A percentile compares a stretch with the other conserved stretches of the same genome.
phyloP scores from a whole-genome alignment of 2,888 invertebrate species.

The Drosophila koepferae region DNA sequence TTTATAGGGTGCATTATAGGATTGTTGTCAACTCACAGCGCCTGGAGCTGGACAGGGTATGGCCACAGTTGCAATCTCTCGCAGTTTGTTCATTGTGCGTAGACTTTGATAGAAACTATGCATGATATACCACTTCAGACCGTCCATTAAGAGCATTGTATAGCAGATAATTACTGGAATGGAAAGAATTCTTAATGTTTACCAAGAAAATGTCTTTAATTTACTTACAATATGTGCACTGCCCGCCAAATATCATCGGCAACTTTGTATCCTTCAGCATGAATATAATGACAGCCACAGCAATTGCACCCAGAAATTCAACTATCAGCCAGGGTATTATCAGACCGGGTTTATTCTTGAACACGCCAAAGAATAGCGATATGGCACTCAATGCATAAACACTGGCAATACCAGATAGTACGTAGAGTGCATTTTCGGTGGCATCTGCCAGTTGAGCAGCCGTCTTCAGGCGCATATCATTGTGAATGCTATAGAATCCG shows the following conservation, averaged over 20 bases:
- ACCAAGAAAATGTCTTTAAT: too few relatives aligned
- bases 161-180: constrained; percentile 78
- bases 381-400: constrained; percentile 83
- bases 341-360: constrained; percentile 82
- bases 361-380: constrained; percentile 82
- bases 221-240: constrained; percentile 81
- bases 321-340: constrained; percentile 84
- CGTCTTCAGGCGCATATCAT: constrained; percentile 81
- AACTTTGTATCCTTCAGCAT: constrained; percentile 81
- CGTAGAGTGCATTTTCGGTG: constrained; percentile 81
- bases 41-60: constrained; percentile 85
- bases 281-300: constrained; percentile 69
- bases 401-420: constrained; percentile 72
- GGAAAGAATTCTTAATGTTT: background rate
- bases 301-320: constrained; percentile 81
- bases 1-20: background rate
- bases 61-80: constrained; percentile 85
- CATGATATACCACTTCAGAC: constrained; percentile 83
- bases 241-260: constrained; percentile 80
- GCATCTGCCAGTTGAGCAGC: constrained; percentile 82
- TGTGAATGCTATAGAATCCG: constrained; percentile 83
- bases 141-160: constrained; percentile 77
- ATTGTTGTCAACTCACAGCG: constrained; percentile 71
- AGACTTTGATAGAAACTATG: constrained; percentile 83
- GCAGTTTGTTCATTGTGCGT: constrained; percentile 83